Evolutionary conservation across 2,113 vertebrate species (phyloP), one percentile per base, ranked within the genome.

Genomic region (Acanthochromis polyacanthus): DNA sequence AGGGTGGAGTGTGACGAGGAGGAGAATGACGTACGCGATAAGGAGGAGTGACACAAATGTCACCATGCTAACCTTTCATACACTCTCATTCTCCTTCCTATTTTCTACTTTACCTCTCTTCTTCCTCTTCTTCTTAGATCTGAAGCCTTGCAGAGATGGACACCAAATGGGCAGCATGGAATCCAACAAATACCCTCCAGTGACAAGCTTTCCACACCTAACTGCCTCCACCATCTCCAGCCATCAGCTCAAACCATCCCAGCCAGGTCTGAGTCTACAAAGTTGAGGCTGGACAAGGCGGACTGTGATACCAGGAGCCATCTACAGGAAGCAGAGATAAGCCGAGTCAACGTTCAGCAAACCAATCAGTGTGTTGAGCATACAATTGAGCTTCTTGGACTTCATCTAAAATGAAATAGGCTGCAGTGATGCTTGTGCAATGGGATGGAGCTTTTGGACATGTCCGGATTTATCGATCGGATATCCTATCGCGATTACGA

Each of bases 21-120:
- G 70, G 69, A 87, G 91, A 92, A 82, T 90, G 93, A 91, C 88
- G 78, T 70, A 57, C 80, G 79, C 15, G 91, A 93, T 91, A 86
- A 93, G 82, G 82, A 81, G 82, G 88, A 93, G 88, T 90, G 93
- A 91, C 91, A 92, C 81, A 89, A 93, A 93, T 92, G 93, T 92
- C 93, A 91, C 81, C 83, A 66, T 72, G 73, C 85, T 91, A 91
- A 93, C 91, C 91, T 94, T 93, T 92, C 61, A 80, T 90, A 80
- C 87, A 76, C 85, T 90, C 80, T 71, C 62, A 16, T 79, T 63
- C 63, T 75, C 58, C 61, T 81, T 65, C 78, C 28, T 74, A 69
- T 71, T 40, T 67, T 82, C 23, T 62, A 19, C 80, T 88, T 70
- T 80, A 23, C 60, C 60, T 71, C 77, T 81, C 40, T 36, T 71